Conservation (phyloP, 2,888 invertebrate genomes). For the Mythimna ferrago region DNA sequence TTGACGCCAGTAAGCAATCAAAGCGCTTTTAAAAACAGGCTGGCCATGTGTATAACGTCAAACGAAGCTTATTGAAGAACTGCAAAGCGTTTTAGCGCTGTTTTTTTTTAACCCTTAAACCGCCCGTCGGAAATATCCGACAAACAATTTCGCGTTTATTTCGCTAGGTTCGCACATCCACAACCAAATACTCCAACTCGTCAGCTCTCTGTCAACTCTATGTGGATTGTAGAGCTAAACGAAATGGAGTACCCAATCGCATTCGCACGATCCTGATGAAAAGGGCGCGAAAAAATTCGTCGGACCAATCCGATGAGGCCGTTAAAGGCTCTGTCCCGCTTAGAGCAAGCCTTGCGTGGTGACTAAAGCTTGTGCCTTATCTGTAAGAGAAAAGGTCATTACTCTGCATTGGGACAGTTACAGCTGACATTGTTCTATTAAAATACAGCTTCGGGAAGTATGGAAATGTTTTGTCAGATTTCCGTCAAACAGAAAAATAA, state of each 20-base stretch:
- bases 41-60: slow-evolving; percentile 13
- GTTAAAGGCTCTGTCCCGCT: too few species aligned
- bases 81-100: slow-evolving; percentile 23
- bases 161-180: too few species aligned
- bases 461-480: slow-evolving; percentile 11
- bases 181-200: too few species aligned
- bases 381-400: background rate
- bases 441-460: background rate
- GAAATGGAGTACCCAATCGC: too few species aligned
- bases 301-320: too few species aligned
- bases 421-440: background rate
- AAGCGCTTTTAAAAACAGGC: slow-evolving; percentile 19
- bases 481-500: slow-evolving; percentile 36
- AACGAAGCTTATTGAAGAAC: slow-evolving; percentile 21
- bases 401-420: background rate
- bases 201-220: too few species aligned
- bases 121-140: too few species aligned
- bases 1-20: slow-evolving; percentile 55
- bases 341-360: background rate
- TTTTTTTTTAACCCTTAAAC: background rate
- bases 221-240: too few species aligned
- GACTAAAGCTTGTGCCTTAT: background rate
- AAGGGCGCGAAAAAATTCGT: too few species aligned
- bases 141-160: too few species aligned
- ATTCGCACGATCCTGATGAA: too few species aligned